Evolutionary conservation across 2,888 invertebrate genomes (phyloP).

Genomic region (Lasioglossum lativentre): DNA sequence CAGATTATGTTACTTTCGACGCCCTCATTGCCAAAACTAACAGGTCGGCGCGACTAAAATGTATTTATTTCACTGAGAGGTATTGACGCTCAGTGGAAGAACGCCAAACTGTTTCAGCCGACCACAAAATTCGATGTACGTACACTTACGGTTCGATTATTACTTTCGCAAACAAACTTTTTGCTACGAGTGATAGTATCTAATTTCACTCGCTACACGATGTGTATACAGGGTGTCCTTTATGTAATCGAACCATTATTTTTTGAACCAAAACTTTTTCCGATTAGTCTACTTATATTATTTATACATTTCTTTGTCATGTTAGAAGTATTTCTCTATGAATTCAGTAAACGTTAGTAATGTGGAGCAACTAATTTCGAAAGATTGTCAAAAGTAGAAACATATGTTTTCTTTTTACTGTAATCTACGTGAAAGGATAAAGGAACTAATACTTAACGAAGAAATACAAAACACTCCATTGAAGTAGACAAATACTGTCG

Average conservation of each 20-base stretch:
- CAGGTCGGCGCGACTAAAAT: slow-evolving; percentile 44
- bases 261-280: no score
- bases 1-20: slow-evolving; percentile 9
- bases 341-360: no score
- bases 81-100: slow-evolving; percentile 48
- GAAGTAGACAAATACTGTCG: no score
- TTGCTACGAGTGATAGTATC: background rate
- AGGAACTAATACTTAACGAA: no score
- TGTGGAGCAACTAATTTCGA: no score
- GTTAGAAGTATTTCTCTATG: no score
- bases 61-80: slow-evolving; percentile 52
- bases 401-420: no score
- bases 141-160: slow-evolving; percentile 48
- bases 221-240: background rate
- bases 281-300: no score
- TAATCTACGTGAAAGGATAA: no score
- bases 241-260: background rate
- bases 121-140: slow-evolving; percentile 13
- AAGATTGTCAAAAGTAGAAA: no score
- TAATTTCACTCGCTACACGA: background rate
- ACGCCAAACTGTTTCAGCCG: slow-evolving; percentile 59
- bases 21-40: slow-evolving; percentile 45
- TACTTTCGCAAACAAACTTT: slow-evolving; percentile 19
- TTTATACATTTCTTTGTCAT: no score
- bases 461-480: no score